These are phyloP conservation scores for Ifrita kowaldi DNA, from an alignment of 2,113 vertebrate genomes.

Conservation along the genomic window DNA sequence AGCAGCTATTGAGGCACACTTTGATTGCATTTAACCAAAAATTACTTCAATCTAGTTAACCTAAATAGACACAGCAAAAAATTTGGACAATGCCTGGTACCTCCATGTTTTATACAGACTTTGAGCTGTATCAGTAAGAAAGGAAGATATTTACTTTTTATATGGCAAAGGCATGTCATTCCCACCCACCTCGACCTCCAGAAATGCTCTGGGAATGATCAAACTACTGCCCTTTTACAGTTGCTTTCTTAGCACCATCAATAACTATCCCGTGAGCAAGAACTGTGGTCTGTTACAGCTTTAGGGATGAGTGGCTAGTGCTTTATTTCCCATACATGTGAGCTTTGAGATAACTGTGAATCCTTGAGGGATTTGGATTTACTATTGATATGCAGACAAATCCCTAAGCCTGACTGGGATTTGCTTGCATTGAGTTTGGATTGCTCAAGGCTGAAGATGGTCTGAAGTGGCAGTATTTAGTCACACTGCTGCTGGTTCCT, in stretches of 20 bases:
- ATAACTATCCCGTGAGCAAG: not conserved
- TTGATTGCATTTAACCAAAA: not conserved
- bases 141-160: not conserved
- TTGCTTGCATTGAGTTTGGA: not conserved
- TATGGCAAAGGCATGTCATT: not conserved
- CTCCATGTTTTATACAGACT: not conserved
- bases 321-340: slow-evolving; percentile 4
- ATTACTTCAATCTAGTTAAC: not conserved
- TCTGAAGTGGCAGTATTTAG: slow-evolving; percentile 2
- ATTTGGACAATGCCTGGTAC: not conserved
- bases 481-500: not conserved
- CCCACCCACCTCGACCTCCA: not conserved
- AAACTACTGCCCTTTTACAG: not conserved
- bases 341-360: slow-evolving; percentile 23
- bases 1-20: not conserved
- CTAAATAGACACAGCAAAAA: not conserved
- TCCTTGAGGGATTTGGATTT: slow-evolving; percentile 45
- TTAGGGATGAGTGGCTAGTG: not conserved
- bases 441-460: not conserved
- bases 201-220: not conserved
- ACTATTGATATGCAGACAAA: slow-evolving; percentile 33
- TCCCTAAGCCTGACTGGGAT: slow-evolving; percentile 28
- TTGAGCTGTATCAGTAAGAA: not conserved
- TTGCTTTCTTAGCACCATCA: not conserved
- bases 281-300: not conserved